phyloP scores from a whole-genome alignment of 2,888 invertebrate species.

The Anoplius nigerrimus region DNA sequence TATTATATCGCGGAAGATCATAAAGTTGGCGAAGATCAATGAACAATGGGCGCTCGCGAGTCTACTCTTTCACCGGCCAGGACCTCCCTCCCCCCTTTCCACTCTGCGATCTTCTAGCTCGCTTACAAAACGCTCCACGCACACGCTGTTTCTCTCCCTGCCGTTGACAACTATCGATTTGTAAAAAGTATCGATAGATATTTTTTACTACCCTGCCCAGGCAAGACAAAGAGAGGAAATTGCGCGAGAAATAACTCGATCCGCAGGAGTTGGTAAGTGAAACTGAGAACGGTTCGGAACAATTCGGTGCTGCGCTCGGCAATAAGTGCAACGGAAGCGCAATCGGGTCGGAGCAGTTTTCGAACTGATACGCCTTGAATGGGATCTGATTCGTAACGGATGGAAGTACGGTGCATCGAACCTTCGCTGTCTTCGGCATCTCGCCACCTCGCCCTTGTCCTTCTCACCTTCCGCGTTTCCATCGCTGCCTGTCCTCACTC shows the following conservation, averaged over 20 bases:
- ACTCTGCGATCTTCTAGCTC: not conserved
- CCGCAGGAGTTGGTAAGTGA: no score
- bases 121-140: slow-evolving; percentile 28
- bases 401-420: no score
- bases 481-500: slow-evolving; percentile 6
- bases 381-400: no score
- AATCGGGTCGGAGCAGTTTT: no score
- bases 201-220: not conserved
- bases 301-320: no score
- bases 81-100: not conserved
- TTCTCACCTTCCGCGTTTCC: slow-evolving; percentile 19
- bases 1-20: slow-evolving; percentile 34
- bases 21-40: slow-evolving; percentile 49
- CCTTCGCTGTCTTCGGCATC: not conserved
- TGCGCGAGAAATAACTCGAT: slow-evolving; percentile 9
- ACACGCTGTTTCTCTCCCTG: no score
- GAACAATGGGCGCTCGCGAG: slow-evolving; percentile 40
- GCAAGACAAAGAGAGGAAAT: not conserved
- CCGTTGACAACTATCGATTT: no score
- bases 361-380: no score
- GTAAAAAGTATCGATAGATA: no score
- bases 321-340: no score
- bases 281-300: not conserved
- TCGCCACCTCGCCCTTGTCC: not conserved
- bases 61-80: not conserved